These are phyloP conservation scores for Myotis daubentonii DNA, from an alignment of 2,797 vertebrate genomes.

Conservation along the genomic window DNA sequence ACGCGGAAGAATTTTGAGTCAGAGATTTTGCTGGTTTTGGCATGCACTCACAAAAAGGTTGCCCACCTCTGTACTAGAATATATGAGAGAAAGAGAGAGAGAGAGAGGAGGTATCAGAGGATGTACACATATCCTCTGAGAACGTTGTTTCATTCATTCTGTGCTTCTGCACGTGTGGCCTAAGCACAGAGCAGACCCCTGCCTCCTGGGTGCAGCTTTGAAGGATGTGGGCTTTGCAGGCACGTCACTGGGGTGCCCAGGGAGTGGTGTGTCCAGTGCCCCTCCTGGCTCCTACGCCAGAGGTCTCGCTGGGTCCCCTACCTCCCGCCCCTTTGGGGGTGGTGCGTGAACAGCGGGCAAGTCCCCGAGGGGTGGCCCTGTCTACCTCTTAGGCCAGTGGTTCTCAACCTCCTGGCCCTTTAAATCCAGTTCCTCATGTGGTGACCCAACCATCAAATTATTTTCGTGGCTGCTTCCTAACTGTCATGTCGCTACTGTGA, in stretches of 20 bases:
- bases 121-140: neutral
- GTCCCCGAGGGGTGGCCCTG: too few relatives aligned
- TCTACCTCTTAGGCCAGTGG: neutral
- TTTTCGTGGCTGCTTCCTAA: too few relatives aligned
- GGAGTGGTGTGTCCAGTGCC: fast-evolving
- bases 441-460: too few relatives aligned
- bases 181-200: neutral
- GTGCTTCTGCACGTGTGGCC: neutral
- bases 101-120: too few relatives aligned
- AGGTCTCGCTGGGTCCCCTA: neutral
- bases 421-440: too few relatives aligned
- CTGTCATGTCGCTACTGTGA: too few relatives aligned
- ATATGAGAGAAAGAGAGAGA: too few relatives aligned
- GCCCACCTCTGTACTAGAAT: too few relatives aligned
- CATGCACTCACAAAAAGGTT: too few relatives aligned
- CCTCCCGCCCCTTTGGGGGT: neutral
- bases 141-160: neutral
- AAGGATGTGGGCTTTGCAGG: neutral
- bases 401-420: too few relatives aligned
- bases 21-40: too few relatives aligned
- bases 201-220: neutral
- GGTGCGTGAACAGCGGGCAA: fast-evolving
- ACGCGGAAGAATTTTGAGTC: too few relatives aligned
- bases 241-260: fast-evolving
- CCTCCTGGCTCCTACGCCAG: neutral